These are phyloP conservation scores for Mastomys coucha DNA, from an alignment of 2,113 vertebrate species.

Conservation along the genomic window DNA sequence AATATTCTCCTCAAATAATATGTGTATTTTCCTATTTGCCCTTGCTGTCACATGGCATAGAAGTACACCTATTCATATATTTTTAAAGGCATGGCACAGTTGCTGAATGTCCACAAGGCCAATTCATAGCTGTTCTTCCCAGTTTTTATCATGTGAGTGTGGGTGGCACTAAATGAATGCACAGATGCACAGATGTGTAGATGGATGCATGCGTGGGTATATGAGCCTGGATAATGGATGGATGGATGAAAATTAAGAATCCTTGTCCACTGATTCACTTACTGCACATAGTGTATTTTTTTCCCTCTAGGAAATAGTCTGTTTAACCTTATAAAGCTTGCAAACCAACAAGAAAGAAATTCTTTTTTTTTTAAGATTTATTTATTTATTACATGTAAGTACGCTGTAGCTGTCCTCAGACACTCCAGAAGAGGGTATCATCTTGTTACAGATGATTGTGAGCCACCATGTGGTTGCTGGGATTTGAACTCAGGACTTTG, in stretches of 20 bases:
- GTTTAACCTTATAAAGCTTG: neutral
- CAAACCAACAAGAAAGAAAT: neutral
- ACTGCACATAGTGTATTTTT: neutral
- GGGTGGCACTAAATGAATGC: neutral
- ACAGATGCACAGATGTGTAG: neutral
- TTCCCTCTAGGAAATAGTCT: neutral
- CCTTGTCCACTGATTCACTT: neutral
- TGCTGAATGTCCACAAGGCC: neutral
- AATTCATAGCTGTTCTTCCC: neutral
- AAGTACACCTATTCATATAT: neutral
- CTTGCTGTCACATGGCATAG: neutral
- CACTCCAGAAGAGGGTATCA: too few relatives aligned
- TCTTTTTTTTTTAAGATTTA: too few relatives aligned
- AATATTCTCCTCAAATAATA: neutral
- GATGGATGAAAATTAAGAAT: neutral
- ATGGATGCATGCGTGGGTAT: neutral
- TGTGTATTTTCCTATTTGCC: neutral
- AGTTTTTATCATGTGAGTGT: too few relatives aligned
- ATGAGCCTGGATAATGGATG: too few relatives aligned
- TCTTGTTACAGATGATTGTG: too few relatives aligned
- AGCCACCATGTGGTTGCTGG: too few relatives aligned
- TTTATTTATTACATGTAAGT: too few relatives aligned
- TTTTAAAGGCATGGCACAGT: neutral
- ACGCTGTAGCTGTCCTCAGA: too few relatives aligned
- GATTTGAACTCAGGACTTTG: too few relatives aligned